Conservation (phyloP, 2,888 invertebrate species). For the Idaea dimidiata region DNA sequence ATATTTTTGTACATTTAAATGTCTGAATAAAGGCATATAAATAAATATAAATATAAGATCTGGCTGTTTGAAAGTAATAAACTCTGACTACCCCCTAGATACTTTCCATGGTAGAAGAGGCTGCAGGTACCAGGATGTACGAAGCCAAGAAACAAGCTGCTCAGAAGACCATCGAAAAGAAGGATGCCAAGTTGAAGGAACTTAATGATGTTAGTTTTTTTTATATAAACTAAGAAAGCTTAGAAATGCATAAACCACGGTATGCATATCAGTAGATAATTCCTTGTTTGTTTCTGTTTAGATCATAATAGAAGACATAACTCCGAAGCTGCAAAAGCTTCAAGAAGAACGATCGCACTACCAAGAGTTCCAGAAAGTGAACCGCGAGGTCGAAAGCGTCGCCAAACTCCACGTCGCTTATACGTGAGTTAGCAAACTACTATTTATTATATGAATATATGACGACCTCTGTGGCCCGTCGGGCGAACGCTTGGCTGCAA, state of each 20-base stretch:
- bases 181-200: conserved; percentile 93
- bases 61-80: not conserved
- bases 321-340: conserved; percentile 92
- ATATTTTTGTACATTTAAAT: too few species aligned
- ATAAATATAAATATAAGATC: too few species aligned
- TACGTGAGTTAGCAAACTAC: conserved; percentile 81
- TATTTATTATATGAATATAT: not conserved
- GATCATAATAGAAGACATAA: conserved; percentile 91
- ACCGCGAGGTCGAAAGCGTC: conserved; percentile 91
- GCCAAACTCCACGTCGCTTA: conserved; percentile 87
- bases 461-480: not conserved
- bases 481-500: too few species aligned
- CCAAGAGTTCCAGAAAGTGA: conserved; percentile 92
- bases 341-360: conserved; percentile 92
- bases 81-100: conserved; percentile 76
- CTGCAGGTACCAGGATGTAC: conserved; percentile 98
- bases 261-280: too few species aligned
- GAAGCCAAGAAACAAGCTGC: conserved; percentile 95
- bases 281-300: conserved; percentile 38
- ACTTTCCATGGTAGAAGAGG: conserved; percentile 98
- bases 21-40: too few species aligned
- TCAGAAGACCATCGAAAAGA: conserved; percentile 93
- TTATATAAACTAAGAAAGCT: too few species aligned
- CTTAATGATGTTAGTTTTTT: conserved; percentile 85
- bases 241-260: too few species aligned